A percentile compares a stretch with the other conserved stretches of the same genome.
Evolutionary conservation across 2,113 vertebrate genomes (phyloP).

Genomic region (Lynx canadensis): DNA sequence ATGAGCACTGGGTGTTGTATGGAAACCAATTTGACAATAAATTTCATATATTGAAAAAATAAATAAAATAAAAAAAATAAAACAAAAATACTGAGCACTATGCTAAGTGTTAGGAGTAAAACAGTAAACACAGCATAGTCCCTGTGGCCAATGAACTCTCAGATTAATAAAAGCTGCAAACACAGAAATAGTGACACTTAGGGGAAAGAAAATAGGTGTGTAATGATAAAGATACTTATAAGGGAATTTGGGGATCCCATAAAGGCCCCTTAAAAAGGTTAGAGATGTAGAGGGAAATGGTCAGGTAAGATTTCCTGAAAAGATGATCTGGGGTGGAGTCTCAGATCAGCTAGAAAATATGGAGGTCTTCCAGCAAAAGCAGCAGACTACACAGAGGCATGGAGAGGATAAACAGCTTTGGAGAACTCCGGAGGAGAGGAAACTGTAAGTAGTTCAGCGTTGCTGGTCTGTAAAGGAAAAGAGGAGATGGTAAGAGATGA

Average conservation of each 20-base stretch:
- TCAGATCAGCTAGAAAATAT: not conserved
- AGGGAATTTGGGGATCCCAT: not conserved
- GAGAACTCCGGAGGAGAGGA: not conserved
- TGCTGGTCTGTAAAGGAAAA: not conserved
- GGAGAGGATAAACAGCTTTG: not conserved
- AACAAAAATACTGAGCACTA: not conserved
- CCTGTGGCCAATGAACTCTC: not conserved
- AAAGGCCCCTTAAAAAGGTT: not conserved
- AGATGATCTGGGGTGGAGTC: not conserved
- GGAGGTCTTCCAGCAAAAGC: no score
- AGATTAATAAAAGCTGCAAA: not conserved
- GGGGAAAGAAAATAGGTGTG: not conserved
- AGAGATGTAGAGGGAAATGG: not conserved
- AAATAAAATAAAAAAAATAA: not conserved
- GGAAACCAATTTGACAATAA: no score
- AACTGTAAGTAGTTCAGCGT: not conserved
- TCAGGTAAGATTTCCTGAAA: not conserved
- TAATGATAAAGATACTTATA: not conserved
- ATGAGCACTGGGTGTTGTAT: no score
- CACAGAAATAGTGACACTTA: not conserved
- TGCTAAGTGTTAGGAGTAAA: not conserved
- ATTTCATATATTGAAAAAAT: no score
- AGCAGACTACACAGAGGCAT: not conserved
- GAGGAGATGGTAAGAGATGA: not conserved
- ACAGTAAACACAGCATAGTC: not conserved